A percentile compares a stretch with the other conserved stretches of the same genome.
phyloP scores from a whole-genome alignment of 2,888 invertebrate genomes.

The Rotaria macrura region DNA sequence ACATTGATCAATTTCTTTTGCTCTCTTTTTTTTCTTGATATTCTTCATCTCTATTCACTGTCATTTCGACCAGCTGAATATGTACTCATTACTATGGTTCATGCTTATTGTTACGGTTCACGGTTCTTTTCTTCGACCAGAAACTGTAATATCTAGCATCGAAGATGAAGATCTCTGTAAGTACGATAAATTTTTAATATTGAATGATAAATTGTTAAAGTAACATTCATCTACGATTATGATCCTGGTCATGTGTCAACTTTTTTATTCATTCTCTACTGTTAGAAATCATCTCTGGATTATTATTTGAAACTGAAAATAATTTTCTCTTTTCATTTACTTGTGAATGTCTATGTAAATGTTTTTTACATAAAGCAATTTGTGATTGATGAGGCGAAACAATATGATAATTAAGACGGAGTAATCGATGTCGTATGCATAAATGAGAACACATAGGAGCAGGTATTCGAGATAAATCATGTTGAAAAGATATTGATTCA shows the following conservation, averaged over 20 bases:
- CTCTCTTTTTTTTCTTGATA: too few relatives aligned
- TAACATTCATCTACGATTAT: too few relatives aligned
- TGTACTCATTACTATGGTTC: not conserved
- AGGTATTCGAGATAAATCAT: not conserved
- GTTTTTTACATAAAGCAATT: not conserved
- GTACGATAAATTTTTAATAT: not conserved
- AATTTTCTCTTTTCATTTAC: not conserved
- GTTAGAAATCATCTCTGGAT: too few relatives aligned
- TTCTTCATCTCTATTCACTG: not conserved
- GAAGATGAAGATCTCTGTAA: not conserved
- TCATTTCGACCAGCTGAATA: not conserved
- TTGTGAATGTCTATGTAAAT: not conserved
- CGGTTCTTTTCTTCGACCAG: not conserved
- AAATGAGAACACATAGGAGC: slow-evolving; percentile 4
- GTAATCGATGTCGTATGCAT: slow-evolving; percentile 2
- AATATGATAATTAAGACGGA: not conserved
- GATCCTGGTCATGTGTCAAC: too few relatives aligned
- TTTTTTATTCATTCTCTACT: too few relatives aligned
- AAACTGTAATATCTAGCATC: not conserved
- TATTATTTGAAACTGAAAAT: not conserved
- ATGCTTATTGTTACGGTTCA: not conserved
- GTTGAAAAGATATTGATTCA: not conserved
- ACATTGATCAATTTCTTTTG: not conserved
- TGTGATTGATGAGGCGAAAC: not conserved
- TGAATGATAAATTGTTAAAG: too few relatives aligned